Evolutionary conservation across 1,140 invertebrate species (phyloP), one percentile per base, ranked within the genome.

Genomic region (Meloidogyne hapla): DNA sequence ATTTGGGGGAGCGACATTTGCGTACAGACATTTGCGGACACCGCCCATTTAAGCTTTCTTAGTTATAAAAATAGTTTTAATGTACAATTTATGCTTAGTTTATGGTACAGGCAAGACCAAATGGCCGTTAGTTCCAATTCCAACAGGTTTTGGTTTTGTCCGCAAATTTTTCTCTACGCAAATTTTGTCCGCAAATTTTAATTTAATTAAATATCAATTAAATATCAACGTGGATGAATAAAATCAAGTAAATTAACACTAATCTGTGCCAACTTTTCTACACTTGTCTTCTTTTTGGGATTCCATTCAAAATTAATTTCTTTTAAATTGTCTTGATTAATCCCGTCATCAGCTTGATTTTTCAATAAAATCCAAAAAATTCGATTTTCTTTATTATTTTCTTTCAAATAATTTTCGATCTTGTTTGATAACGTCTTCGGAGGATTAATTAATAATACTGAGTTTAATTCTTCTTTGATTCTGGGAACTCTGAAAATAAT

Each of bases 181-280:
- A 33, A 33, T 33, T 2, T 33, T 33, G 33, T 8, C 33, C 33
- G 33, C 33, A 33, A 33, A 33, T n/a, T n/a, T n/a, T n/a, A n/a
- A n/a, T n/a, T n/a, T n/a, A n/a, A n/a, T n/a, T 8, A 33, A 33
- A 33, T 6, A 33, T 33, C 9, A 4, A 33, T 40, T 66, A 2
- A 15, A 15, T n/a, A 66, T 78, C 42, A 80, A 13, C 77, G 77
- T 5, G 77, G 78, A 64, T 78, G 77, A 13, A 78, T 61, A n/a
- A 56, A 78, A 33, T 78, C 77, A 33, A 78, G 68, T 9, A 79
- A 79, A 65, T 78, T 78, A 13, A 66, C 76, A 25, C 77, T n/a
- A 21, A 78, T 28, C 33, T 78, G 77, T 40, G 70, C 42, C 28
- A 78, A 38, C 56, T 64, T 38, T n/a, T 61, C 40, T 26, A 12